Percentiles rank a stretch among this genome's conserved stretches.
These are phyloP conservation scores for Esox lucius DNA, from an alignment of 2,797 vertebrate genomes.

Conservation along the genomic window DNA sequence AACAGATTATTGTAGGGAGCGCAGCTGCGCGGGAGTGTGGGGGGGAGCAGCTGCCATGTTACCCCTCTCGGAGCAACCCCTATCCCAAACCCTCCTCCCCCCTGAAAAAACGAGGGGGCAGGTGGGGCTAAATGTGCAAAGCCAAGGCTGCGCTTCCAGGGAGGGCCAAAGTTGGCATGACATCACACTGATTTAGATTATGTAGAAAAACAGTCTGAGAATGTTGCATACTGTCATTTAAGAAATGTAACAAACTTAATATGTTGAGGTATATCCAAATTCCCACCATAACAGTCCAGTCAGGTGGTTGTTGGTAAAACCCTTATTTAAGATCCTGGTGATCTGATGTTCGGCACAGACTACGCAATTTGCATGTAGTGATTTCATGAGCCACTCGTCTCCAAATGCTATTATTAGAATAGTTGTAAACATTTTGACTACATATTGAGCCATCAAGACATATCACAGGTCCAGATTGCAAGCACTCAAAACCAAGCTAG, in stretches of 20 bases:
- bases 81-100: slow-evolving; percentile 21
- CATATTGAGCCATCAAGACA: not conserved
- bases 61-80: slow-evolving; percentile 3
- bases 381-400: not conserved
- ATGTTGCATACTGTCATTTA: not conserved
- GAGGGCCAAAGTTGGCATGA: slow-evolving; percentile 24
- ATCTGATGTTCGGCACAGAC: too few species aligned
- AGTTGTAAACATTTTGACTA: not conserved
- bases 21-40: slow-evolving; percentile 61
- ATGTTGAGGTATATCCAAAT: too few species aligned
- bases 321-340: too few species aligned
- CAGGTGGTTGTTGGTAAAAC: too few species aligned
- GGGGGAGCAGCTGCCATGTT: slow-evolving; percentile 61
- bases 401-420: not conserved
- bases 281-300: too few species aligned
- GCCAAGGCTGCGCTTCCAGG: slow-evolving; percentile 14
- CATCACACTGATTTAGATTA: not conserved
- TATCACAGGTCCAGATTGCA: not conserved
- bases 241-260: too few species aligned
- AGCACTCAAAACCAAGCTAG: not conserved
- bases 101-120: slow-evolving; percentile 25
- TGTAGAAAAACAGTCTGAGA: not conserved
- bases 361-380: not conserved
- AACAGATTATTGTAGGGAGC: slow-evolving; percentile 38
- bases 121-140: slow-evolving; percentile 27